Base-by-base conservation (phyloP, 2,113 vertebrate species). In the Nesospiza acunhae region DNA sequence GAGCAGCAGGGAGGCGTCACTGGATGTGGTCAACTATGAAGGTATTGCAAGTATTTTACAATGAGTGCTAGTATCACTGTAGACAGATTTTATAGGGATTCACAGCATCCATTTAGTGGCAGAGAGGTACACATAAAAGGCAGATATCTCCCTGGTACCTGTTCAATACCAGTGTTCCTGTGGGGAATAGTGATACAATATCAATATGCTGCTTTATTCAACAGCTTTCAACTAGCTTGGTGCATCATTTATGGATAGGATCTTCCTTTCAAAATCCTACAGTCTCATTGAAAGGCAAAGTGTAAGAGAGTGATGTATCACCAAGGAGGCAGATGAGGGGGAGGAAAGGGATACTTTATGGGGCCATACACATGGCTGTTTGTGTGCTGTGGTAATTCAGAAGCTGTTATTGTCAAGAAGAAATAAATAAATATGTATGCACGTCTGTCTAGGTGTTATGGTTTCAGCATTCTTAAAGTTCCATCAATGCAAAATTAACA, bases 381-480 rank as follows among this genome's bases (percentile, higher is more conserved):
- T 83, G 37, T 76, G 33, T 67, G 55, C 42, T 1, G 1, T 47
- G 24, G 24, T 69, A 90, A 90, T 88, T 94, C 86, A 95, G 72
- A 88, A 80, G 79, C 18, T 88, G 46, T 76, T 83, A 53, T 59
- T 93, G 76, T 74, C 76, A 90, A 47, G 63, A 92, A 74, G 39
- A 92, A 93, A 86, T 66, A 82, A 87, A 93, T 84, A 89, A 81
- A 86, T 84, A 94, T 77, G 47, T 50, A 74, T 49, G 42, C 90
- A 90, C 83, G 93, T 88, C 92, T 92, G 86, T 76, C 83, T 95
- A 94, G 90, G 79, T 96, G 55, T 81, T 81, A 90, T 80, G 44
- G 14, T 77, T 90, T 90, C 68, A 91, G 24, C 27, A 70, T 33
- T 62, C 17, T 88, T 76, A 23, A 76, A 56, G 47, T 70, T 28